Evolutionary conservation across 2,113 vertebrate genomes (phyloP).

Genomic region (human): GRCh38 chr20:61593001-61593500

Average conservation of each 20-base stretch:
- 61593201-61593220: not conserved
- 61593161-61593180: not conserved
- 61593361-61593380: not conserved
- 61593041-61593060: not conserved
- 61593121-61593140: not conserved
- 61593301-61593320: not conserved
- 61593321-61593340: not conserved
- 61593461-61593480: not conserved
- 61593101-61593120: not conserved
- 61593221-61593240: no score
- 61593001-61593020: not conserved
- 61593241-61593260: not conserved
- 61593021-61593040: not conserved
- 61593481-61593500: not conserved
- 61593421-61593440: not conserved
- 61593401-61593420: not conserved
- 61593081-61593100: not conserved
- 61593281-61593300: accelerated
- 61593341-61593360: not conserved
- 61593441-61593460: not conserved
- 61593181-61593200: not conserved
- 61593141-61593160: no score
- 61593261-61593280: not conserved
- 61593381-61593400: not conserved
- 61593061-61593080: not conserved